Percentiles rank a stretch among this genome's conserved stretches.
phyloP scores from a whole-genome alignment of 2,888 invertebrate species.

The Cheilosia scutellata region DNA sequence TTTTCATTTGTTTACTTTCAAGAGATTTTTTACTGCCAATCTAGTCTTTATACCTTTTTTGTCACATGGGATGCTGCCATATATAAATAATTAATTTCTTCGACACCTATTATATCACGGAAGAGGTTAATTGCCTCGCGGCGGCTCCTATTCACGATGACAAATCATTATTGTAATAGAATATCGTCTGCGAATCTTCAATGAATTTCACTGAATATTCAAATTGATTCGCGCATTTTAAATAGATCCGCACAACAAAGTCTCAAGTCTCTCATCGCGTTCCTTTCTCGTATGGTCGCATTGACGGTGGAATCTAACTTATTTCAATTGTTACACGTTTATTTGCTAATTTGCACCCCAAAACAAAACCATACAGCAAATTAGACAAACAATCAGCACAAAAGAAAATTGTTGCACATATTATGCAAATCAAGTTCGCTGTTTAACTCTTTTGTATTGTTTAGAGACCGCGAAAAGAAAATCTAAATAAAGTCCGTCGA shows the following conservation, averaged over 20 bases:
- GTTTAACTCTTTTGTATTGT: constrained; percentile 43
- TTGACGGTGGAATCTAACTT: not conserved
- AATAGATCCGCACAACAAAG: too few relatives aligned
- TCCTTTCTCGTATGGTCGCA: too few relatives aligned
- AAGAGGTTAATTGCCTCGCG: constrained; percentile 23
- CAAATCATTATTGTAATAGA: not conserved
- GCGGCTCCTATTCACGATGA: not conserved
- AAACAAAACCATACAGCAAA: not conserved
- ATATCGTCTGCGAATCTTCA: not conserved
- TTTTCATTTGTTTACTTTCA: not conserved
- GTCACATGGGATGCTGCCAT: not conserved
- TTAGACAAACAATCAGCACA: constrained; percentile 4
- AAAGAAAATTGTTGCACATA: constrained; percentile 16
- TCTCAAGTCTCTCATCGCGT: not conserved
- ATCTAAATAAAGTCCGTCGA: not conserved
- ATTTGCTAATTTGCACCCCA: constrained; percentile 17
- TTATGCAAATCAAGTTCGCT: constrained; percentile 43
- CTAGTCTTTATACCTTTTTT: not conserved
- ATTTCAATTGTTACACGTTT: not conserved
- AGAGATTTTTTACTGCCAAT: not conserved
- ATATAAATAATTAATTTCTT: constrained; percentile 21
- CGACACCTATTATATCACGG: constrained; percentile 9
- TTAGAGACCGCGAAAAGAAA: constrained; percentile 5
- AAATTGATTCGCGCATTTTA: not conserved
- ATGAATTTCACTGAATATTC: constrained; percentile 28